Evolutionary conservation across 2,113 vertebrate genomes (phyloP).

Genomic region (Gallinago media): DNA sequence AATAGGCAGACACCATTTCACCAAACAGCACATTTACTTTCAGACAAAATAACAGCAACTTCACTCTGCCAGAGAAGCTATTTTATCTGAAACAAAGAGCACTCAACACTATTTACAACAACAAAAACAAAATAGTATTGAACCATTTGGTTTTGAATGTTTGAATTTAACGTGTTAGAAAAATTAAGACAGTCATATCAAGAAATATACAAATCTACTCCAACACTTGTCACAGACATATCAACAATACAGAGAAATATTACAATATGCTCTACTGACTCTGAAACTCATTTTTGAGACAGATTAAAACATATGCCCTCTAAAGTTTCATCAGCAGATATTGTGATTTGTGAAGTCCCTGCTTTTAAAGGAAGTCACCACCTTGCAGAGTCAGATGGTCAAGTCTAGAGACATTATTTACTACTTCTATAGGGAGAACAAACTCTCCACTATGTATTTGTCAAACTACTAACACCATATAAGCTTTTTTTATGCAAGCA

Average conservation of each 20-base stretch:
- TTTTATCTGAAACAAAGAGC: not conserved
- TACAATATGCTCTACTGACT: not conserved
- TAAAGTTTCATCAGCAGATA: not conserved
- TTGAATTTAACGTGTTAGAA: not conserved
- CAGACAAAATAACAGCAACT: not conserved
- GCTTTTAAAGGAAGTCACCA: not conserved
- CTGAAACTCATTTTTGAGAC: not conserved
- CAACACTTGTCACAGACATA: not conserved
- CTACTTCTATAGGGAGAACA: not conserved
- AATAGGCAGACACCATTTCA: not conserved
- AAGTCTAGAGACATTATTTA: not conserved
- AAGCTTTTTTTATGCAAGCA: not conserved
- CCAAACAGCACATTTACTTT: not conserved
- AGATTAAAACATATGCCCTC: not conserved
- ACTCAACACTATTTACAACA: not conserved
- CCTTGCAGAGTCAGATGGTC: not conserved
- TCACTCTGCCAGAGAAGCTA: not conserved
- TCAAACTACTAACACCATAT: not conserved
- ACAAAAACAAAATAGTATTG: not conserved
- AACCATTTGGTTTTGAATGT: not conserved
- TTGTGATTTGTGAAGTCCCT: not conserved
- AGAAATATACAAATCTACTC: accelerated
- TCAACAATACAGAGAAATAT: not conserved
- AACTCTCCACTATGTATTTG: not conserved
- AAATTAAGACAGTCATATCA: not conserved